Percentiles rank a stretch among this genome's conserved stretches.
These are phyloP conservation scores for Perca fluviatilis DNA, from an alignment of 2,113 vertebrate genomes.

Conservation along the genomic window DNA sequence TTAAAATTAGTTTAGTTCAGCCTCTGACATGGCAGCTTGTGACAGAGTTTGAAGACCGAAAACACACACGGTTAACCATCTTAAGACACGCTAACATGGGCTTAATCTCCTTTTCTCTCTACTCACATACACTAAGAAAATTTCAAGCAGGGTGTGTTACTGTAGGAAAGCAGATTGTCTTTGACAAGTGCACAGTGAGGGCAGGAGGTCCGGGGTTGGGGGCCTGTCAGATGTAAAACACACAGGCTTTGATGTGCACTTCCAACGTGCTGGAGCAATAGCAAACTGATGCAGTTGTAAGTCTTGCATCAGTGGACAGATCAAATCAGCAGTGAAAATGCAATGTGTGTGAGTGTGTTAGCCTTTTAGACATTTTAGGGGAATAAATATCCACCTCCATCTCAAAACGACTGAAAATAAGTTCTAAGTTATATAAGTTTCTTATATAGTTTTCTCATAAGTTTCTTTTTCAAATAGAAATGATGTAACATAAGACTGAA, in stretches of 20 bases:
- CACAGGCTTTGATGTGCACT: conserved; percentile 75
- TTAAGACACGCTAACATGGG: conserved; percentile 1
- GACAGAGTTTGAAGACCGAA: conserved; percentile 24
- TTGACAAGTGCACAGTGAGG: conserved; percentile 70
- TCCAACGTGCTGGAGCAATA: conserved; percentile 42
- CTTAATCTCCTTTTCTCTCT: conserved; percentile 9
- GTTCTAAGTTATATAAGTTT: too few relatives aligned
- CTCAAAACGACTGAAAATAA: not conserved
- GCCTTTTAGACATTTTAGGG: not conserved
- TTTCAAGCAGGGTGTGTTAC: conserved; percentile 36
- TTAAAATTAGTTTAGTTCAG: not conserved
- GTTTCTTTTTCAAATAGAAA: not conserved
- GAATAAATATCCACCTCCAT: not conserved
- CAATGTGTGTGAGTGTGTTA: conserved; percentile 19
- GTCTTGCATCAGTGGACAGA: conserved; percentile 46
- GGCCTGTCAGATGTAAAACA: conserved; percentile 67
- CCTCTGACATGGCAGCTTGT: not conserved
- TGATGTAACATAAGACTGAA: not conserved
- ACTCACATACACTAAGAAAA: conserved; percentile 18
- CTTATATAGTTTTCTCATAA: too few relatives aligned
- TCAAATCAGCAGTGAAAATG: conserved; percentile 27
- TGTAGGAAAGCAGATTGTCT: conserved; percentile 58
- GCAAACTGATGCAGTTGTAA: conserved; percentile 42
- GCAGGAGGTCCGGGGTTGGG: conserved; percentile 53
- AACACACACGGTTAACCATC: conserved; percentile 16